Percentiles rank a stretch among this genome's conserved stretches.
phyloP scores from a whole-genome alignment of 2,888 invertebrate genomes.

The Dryobota labecula region DNA sequence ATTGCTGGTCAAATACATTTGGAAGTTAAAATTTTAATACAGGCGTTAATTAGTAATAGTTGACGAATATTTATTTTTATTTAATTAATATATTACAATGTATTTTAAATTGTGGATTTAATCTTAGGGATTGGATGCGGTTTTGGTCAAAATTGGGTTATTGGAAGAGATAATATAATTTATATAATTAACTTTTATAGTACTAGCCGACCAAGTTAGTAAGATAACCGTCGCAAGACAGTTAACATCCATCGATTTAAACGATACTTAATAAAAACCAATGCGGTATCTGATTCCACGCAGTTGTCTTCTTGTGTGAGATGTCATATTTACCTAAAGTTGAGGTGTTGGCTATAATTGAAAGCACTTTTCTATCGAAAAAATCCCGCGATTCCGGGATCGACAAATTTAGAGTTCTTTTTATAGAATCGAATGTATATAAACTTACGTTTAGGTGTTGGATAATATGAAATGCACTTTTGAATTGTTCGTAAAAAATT shows the following conservation, averaged over 20 bases:
- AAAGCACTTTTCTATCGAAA: too few species aligned
- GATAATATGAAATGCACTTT: too few species aligned
- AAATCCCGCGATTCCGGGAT: too few species aligned
- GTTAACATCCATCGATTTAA: too few species aligned
- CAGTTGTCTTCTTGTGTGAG: too few species aligned
- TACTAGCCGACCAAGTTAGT: background rate
- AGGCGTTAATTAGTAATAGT: slow-evolving; percentile 41
- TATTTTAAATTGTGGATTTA: slow-evolving; percentile 53
- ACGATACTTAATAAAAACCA: background rate
- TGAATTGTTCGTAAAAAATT: too few species aligned
- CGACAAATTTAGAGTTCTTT: too few species aligned
- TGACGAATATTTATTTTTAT: slow-evolving; percentile 51
- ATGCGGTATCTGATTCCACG: background rate
- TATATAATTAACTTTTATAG: background rate
- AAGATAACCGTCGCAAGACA: background rate
- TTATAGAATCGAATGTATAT: too few species aligned
- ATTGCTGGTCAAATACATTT: slow-evolving; percentile 20
- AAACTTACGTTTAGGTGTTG: too few species aligned
- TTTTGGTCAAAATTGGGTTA: slow-evolving; percentile 34
- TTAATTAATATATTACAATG: slow-evolving; percentile 60
- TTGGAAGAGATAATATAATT: background rate
- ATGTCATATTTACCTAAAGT: too few species aligned
- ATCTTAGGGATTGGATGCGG: slow-evolving; percentile 15
- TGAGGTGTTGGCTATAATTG: too few species aligned
- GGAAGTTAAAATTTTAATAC: slow-evolving; percentile 26